Evolutionary conservation across 2,797 vertebrate species (phyloP).

Genomic region (Manis pentadactyla): DNA sequence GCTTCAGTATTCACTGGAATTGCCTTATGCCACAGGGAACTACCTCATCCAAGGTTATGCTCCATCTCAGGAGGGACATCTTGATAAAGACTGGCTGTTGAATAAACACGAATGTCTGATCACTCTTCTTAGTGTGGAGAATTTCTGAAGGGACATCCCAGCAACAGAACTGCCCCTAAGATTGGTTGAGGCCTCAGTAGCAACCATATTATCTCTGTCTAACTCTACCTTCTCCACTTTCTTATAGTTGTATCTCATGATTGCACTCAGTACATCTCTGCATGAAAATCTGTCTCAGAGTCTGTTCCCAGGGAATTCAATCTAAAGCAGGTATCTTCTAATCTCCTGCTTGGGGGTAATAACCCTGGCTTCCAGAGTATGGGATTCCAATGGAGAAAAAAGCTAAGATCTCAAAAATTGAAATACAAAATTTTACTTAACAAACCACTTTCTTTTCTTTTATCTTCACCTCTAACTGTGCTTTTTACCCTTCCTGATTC

Average conservation of each 20-base stretch:
- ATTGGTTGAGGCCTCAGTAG: not conserved
- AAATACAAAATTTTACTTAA: not conserved
- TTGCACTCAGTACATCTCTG: not conserved
- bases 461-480: not conserved
- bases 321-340: not conserved
- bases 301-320: not conserved
- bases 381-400: not conserved
- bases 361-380: not conserved
- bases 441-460: not conserved
- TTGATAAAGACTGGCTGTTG: not conserved
- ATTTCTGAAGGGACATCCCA: not conserved
- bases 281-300: not conserved
- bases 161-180: not conserved
- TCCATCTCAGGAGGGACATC: not conserved
- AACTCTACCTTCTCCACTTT: not conserved
- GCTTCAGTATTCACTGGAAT: not conserved
- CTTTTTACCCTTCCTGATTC: not conserved
- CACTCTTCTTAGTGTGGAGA: not conserved
- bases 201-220: not conserved
- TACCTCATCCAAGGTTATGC: not conserved
- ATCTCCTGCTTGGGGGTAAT: not conserved
- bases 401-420: not conserved
- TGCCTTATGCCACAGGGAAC: not conserved
- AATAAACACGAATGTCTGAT: not conserved
- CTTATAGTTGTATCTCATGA: not conserved